Base-by-base conservation (phyloP, 1,140 invertebrate genomes). In the Episyrphus balteatus region DNA sequence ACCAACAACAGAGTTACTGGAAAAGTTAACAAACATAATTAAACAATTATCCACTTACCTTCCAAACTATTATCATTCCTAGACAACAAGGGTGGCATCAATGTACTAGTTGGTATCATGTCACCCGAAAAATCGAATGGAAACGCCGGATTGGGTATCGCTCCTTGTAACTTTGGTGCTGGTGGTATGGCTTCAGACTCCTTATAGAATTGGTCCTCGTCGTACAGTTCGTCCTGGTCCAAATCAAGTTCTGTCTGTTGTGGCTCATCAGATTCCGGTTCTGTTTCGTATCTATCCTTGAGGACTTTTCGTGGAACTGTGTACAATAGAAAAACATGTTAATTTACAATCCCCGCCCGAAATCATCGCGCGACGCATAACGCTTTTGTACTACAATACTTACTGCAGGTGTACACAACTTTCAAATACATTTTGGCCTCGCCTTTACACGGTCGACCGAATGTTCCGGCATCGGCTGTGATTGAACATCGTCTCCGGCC, bases 331-430 rank as follows among this genome's bases (percentile, higher is more conserved):
- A 26, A 32, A 43, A 32, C 13, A 43, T 3, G 13, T 26, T 26
- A 26, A 26, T 26, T 26, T 26, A 3, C 21, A 26, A 26, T 26
- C 8, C 21, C 8, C 21, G 8, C 21, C 8, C 21, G 8, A 26
- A 26, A 26, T 8, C 21, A 26, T 26, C n/a, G n/a, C n/a, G n/a
- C n/a, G n/a, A n/a, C n/a, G n/a, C n/a, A n/a, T n/a, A n/a, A n/a
- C n/a, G n/a, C n/a, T n/a, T n/a, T n/a, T n/a, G n/a, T n/a, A n/a
- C n/a, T n/a, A n/a, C n/a, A n/a, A n/a, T n/a, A 81, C 86, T 87
- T 73, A 95, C 92, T 89, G 71, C 90, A 95, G 11, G 88, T 90
- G 70, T 92, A 92, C 46, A 90, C 84, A 40, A 92, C 84, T 73
- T 87, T 89, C 47, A 95, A 78, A 70, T 93, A 93, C 70, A 88